Percentiles rank a stretch among this genome's conserved stretches.
Evolutionary conservation across 2,888 invertebrate species (phyloP).

Genomic region (Automeris io): DNA sequence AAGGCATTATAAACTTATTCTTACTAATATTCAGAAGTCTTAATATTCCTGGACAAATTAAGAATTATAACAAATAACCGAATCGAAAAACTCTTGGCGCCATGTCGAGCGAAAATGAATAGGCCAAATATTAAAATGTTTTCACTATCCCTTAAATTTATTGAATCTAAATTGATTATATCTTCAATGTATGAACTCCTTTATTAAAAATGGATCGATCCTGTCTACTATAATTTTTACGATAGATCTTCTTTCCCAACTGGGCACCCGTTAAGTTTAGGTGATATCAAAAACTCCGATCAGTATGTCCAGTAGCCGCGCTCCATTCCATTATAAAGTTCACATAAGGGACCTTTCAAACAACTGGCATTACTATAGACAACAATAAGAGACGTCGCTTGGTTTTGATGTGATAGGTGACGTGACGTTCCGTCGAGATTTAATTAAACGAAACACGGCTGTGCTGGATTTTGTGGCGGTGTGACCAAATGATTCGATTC

Average conservation of each 20-base stretch:
- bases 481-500: constrained; percentile 69
- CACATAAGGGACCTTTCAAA: constrained; percentile 39
- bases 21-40: constrained; percentile 8
- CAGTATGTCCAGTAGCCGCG: constrained; percentile 53
- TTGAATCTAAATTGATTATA: not conserved
- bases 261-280: constrained; percentile 52
- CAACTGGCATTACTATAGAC: constrained; percentile 43
- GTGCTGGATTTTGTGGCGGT: constrained; percentile 59
- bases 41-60: too few species aligned
- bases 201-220: constrained; percentile 25
- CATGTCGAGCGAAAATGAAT: too few species aligned
- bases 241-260: constrained; percentile 48
- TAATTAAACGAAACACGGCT: constrained; percentile 66
- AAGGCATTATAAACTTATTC: constrained; percentile 7
- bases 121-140: too few species aligned
- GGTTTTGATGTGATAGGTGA: constrained; percentile 45
- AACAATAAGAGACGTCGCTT: constrained; percentile 57
- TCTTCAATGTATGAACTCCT: too few species aligned
- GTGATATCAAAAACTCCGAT: constrained; percentile 47
- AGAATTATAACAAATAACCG: too few species aligned
- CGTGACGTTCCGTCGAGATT: constrained; percentile 65
- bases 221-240: constrained; percentile 36
- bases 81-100: too few species aligned
- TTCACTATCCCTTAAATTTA: too few species aligned
- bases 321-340: constrained; percentile 51